Percentiles rank a stretch among this genome's conserved stretches.
phyloP scores from a whole-genome alignment of 1,140 invertebrate species.

The Holcopasites calliopsidis region DNA sequence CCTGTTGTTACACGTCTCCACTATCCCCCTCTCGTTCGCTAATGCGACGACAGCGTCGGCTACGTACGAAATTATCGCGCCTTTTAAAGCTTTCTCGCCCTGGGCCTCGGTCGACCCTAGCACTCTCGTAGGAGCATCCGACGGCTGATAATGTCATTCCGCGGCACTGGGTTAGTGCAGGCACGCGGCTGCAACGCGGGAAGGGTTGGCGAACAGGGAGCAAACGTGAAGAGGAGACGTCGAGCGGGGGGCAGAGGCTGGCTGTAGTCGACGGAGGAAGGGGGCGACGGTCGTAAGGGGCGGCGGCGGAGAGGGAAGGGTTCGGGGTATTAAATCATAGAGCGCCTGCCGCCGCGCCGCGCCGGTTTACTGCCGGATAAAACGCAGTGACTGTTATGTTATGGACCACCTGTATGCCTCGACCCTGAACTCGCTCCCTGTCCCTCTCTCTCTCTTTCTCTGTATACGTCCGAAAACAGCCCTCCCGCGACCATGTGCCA shows the following conservation, averaged over 20 bases:
- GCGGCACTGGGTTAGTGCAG: slow-evolving; percentile 66
- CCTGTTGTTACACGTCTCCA: not conserved
- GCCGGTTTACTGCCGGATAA: slow-evolving; percentile 80
- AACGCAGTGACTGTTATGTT: slow-evolving; percentile 80
- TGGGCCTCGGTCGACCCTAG: slow-evolving; percentile 54
- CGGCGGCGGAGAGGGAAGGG: slow-evolving; percentile 60
- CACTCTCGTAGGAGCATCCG: slow-evolving; percentile 59
- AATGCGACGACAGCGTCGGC: slow-evolving; percentile 17
- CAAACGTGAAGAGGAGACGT: slow-evolving; percentile 30
- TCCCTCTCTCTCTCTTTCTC: not conserved
- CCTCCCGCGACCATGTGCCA: slow-evolving; percentile 27
- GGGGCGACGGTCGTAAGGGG: slow-evolving; percentile 55
- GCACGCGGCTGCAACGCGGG: slow-evolving; percentile 56
- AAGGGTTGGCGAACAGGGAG: slow-evolving; percentile 28
- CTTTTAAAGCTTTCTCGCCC: slow-evolving; percentile 42
- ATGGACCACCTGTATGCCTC: slow-evolving; percentile 81
- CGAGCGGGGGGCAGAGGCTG: slow-evolving; percentile 25
- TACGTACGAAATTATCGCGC: slow-evolving; percentile 45
- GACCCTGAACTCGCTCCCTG: slow-evolving; percentile 75
- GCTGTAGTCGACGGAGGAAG: slow-evolving; percentile 49
- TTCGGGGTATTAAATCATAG: slow-evolving; percentile 79
- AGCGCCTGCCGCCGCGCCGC: slow-evolving; percentile 78
- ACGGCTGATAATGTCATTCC: slow-evolving; percentile 60
- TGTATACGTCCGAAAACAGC: slow-evolving; percentile 72
- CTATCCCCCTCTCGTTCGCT: not conserved